Conservation (phyloP, 2,113 vertebrate species). For the Columba janthina region DNA sequence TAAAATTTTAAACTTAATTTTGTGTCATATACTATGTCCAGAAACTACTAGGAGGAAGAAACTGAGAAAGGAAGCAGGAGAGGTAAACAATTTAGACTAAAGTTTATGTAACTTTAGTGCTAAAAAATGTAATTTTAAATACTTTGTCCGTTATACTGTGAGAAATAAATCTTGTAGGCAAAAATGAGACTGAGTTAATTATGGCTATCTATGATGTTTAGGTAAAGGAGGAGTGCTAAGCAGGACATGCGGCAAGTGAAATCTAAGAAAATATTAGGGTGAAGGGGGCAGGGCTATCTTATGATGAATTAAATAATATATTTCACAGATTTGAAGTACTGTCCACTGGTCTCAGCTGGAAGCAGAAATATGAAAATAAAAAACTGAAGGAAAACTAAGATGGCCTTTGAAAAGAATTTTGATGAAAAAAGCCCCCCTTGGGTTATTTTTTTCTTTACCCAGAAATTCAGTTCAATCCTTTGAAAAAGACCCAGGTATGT, state of each 20-base stretch:
- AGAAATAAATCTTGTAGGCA: neutral
- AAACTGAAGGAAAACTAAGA: neutral
- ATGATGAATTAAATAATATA: neutral
- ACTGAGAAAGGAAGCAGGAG: neutral
- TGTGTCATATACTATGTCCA: neutral
- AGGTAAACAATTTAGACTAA: neutral
- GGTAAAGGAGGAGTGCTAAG: neutral
- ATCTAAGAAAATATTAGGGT: neutral
- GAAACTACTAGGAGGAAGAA: neutral
- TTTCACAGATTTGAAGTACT: neutral
- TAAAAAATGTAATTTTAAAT: neutral
- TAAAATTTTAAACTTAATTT: neutral
- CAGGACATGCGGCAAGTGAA: neutral
- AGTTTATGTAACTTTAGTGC: neutral
- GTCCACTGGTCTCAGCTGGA: neutral
- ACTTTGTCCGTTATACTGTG: neutral
- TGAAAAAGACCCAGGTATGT: neutral
- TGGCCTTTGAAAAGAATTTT: neutral
- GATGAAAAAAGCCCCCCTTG: accelerated
- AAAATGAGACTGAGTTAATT: neutral
- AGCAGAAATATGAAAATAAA: neutral
- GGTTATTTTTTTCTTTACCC: neutral
- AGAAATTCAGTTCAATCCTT: neutral
- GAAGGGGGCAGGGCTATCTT: neutral
- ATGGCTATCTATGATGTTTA: neutral